phyloP scores from a whole-genome alignment of 2,113 vertebrate genomes.

The Chlorodrepanis virens region DNA sequence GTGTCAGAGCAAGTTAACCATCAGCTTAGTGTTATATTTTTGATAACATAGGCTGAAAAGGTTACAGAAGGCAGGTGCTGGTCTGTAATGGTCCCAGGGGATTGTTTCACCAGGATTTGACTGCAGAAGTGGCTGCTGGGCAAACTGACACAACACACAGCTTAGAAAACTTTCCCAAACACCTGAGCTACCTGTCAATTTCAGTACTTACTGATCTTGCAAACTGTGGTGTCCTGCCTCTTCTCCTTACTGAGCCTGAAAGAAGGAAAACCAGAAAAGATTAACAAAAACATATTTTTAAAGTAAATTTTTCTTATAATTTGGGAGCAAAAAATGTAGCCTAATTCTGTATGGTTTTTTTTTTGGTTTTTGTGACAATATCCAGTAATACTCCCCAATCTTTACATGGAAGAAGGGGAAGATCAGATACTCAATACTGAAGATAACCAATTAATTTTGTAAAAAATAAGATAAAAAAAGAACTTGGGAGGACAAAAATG shows the following conservation, averaged over 20 bases:
- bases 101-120: background rate
- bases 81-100: background rate
- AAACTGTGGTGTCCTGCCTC: background rate
- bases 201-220: conserved; percentile 57
- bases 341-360: background rate
- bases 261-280: background rate
- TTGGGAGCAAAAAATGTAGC: background rate
- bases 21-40: background rate
- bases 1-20: background rate
- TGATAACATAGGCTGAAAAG: background rate
- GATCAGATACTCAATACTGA: background rate
- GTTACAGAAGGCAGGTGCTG: background rate
- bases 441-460: background rate
- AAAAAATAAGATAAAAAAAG: background rate
- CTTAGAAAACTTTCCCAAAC: background rate
- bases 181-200: background rate
- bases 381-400: background rate
- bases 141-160: background rate
- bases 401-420: background rate
- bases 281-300: background rate
- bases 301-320: background rate
- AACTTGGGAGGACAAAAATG: background rate
- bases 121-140: background rate
- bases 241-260: conserved; percentile 48
- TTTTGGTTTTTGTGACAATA: background rate